Percentiles rank a stretch among this genome's conserved stretches.
phyloP scores from a whole-genome alignment of 2,797 vertebrate species.

The Antennarius maculatus region DNA sequence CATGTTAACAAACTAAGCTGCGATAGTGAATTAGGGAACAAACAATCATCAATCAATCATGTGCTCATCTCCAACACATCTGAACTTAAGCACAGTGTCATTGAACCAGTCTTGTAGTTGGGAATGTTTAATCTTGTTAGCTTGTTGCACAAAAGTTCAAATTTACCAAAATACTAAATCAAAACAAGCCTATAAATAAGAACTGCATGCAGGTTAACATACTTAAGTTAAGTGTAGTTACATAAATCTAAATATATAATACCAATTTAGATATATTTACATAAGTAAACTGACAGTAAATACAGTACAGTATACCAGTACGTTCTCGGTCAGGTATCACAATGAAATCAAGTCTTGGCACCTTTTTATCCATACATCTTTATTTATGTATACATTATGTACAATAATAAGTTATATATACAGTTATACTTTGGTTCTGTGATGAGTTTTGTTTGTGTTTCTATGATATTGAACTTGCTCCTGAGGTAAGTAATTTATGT shows the following conservation, averaged over 20 bases:
- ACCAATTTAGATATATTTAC: no score
- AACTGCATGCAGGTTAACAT: no score
- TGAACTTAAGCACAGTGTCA: no score
- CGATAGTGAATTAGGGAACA: not conserved
- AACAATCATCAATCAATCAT: not conserved
- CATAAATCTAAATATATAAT: no score
- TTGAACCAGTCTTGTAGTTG: no score
- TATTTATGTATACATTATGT: slow-evolving; percentile 81
- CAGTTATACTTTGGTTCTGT: slow-evolving; percentile 74
- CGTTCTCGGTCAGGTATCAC: not conserved
- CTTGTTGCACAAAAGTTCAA: no score
- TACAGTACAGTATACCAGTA: not conserved
- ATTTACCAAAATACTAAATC: no score
- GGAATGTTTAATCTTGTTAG: no score
- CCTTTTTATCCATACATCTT: slow-evolving; percentile 70
- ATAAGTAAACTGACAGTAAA: no score
- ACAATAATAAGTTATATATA: slow-evolving; percentile 91
- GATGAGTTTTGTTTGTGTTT: slow-evolving; percentile 58
- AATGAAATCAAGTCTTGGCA: slow-evolving; percentile 11
- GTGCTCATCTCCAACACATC: no score
- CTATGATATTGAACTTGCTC: slow-evolving; percentile 54
- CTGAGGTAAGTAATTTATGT: slow-evolving; percentile 77
- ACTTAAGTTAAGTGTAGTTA: no score
- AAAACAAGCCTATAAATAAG: no score
- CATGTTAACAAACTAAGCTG: not conserved